Base-by-base conservation (phyloP, 2,888 invertebrate genomes). In the Rotaria sp. region DNA sequence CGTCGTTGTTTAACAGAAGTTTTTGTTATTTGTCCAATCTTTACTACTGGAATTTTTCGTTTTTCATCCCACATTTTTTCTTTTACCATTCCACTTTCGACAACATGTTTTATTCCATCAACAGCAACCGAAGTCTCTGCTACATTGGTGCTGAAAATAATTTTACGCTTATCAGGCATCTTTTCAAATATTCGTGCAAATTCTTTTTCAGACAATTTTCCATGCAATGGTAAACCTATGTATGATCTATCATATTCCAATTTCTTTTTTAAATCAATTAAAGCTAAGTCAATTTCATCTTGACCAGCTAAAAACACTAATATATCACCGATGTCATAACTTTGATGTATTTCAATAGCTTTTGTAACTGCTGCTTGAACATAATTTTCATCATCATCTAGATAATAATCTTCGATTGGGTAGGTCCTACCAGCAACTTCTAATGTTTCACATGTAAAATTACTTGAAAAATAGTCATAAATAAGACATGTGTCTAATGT, bases 101-200 rank as follows among this genome's bases (percentile, higher is more conserved):
- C 88, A 8, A 92, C 91, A 88, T 90, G 91, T 84, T 89, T 89
- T 24, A 92, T 89, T 13, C 91, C 91, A 55, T 90, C 90, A 75
- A 92, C 91, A 13, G 91, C 91, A 7, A 91, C 88, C 15, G 91
- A 91, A 4, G 91, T 91, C 87, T 92, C 91, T 8, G 91, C 91
- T 88, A 90, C 89, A 88, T 91, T 91, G 35, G 91, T 91, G 7
- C 91, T 90, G 89, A 91, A 90, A 7, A 91, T 89, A 24, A 91
- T 88, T 88, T 91, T 91, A 80, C 91, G 87, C 55, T 88, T 88
- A 15, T 89, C 84, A 18, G 88, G 87, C 21, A 88, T 87, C 11
- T 87, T 88, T 55, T 88, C 87, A 88, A 91, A 91, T 0, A 91
- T 90, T 55, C 88, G 85, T 80, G 89, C 88, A 85, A 91, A 91